Percentiles rank a stretch among this genome's conserved stretches.
Evolutionary conservation across 2,113 vertebrate species (phyloP).

Genomic region (Nesogale talazaci): DNA sequence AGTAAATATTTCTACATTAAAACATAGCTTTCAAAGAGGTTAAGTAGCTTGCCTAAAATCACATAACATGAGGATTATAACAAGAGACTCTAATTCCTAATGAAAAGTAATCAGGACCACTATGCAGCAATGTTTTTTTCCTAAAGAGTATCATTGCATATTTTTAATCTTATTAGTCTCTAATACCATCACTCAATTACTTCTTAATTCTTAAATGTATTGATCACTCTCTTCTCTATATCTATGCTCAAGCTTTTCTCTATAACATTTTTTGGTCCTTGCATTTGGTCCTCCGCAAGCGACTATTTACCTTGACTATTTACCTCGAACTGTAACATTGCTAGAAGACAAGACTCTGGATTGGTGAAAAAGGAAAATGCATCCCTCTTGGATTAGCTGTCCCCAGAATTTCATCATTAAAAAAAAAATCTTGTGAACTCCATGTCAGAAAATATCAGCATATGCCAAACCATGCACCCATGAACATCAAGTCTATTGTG

Average conservation of each 20-base stretch:
- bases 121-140: background rate
- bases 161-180: background rate
- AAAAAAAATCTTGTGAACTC: background rate
- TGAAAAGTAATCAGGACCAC: background rate
- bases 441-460: background rate
- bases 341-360: background rate
- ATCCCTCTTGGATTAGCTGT: background rate
- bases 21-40: no score
- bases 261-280: background rate
- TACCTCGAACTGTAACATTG: background rate
- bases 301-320: background rate
- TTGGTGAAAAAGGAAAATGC: background rate
- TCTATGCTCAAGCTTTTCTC: background rate
- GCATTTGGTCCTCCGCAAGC: background rate
- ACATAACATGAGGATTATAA: no score
- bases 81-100: background rate
- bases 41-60: no score
- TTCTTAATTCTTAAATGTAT: no score
- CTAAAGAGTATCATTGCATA: no score
- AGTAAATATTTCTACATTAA: no score
- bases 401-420: background rate
- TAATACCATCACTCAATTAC: background rate
- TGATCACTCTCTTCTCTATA: background rate
- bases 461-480: no score
- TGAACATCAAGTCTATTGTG: background rate